Percentiles rank a stretch among this genome's conserved stretches.
Conservation (phyloP, 2,113 vertebrate genomes). For the Nettapus auritus region DNA sequence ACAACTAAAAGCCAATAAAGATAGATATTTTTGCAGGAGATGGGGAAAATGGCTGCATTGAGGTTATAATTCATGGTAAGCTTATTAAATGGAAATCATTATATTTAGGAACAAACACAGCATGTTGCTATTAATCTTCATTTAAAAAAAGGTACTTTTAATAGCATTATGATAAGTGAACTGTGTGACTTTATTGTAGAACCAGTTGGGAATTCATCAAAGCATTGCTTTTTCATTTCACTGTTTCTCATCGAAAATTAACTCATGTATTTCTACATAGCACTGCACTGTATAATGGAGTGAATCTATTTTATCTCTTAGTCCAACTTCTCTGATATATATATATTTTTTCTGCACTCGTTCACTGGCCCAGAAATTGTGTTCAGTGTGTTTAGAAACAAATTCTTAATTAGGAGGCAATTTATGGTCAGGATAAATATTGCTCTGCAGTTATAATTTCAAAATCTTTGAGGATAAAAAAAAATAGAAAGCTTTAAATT, state of each 20-base stretch:
- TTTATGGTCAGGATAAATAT: background rate
- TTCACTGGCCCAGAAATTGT: background rate
- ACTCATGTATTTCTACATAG: background rate
- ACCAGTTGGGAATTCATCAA: conserved; percentile 23
- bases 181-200: conserved; percentile 1
- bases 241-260: background rate
- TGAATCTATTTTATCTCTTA: background rate
- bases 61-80: conserved; percentile 12
- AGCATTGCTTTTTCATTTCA: background rate
- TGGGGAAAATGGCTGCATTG: conserved; percentile 3
- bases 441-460: background rate
- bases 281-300: background rate
- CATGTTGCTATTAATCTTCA: conserved; percentile 26
- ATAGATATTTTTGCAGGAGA: conserved; percentile 5
- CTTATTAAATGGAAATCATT: conserved; percentile 21
- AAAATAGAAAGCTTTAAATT: background rate
- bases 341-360: background rate
- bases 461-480: background rate
- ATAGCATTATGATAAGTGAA: conserved; percentile 31
- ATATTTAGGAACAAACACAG: background rate
- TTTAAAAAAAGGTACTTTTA: background rate
- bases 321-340: background rate
- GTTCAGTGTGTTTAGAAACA: background rate
- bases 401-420: background rate
- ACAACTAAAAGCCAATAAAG: conserved; percentile 3